Conservation (phyloP, 2,113 vertebrate genomes). For the Urocitellus parryii region DNA sequence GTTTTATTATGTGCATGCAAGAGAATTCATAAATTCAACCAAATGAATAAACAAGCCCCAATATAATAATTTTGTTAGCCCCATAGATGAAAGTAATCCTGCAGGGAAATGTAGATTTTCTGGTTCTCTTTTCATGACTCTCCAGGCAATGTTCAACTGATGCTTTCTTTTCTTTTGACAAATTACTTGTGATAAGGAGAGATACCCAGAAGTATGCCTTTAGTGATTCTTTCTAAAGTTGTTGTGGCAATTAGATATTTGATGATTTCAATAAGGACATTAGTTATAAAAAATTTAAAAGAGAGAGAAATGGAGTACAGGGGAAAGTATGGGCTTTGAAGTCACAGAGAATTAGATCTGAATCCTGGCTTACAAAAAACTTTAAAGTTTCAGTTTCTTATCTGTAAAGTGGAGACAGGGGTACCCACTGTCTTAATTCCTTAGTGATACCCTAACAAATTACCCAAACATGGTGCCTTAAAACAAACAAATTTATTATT, state of each 20-base stretch:
- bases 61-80: neutral
- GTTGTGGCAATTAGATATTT: conserved; percentile 65
- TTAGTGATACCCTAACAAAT: neutral
- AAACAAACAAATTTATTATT: neutral
- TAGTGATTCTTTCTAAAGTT: conserved; percentile 60
- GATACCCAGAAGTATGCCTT: neutral
- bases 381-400: neutral
- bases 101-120: neutral
- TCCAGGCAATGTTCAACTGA: neutral
- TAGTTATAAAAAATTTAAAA: conserved; percentile 62
- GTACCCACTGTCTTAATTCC: neutral
- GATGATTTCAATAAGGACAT: conserved; percentile 51
- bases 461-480: neutral
- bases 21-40: neutral
- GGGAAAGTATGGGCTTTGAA: neutral
- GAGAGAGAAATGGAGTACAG: neutral
- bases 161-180: neutral
- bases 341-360: neutral
- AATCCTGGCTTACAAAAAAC: neutral
- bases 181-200: conserved; percentile 42
- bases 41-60: conserved; percentile 14
- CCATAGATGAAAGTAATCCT: neutral
- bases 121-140: conserved; percentile 8
- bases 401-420: neutral
- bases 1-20: neutral